Percentiles rank a stretch among this genome's conserved stretches.
These are phyloP conservation scores for Cephus spinipes DNA, from an alignment of 2,888 invertebrate genomes.

Conservation along the genomic window DNA sequence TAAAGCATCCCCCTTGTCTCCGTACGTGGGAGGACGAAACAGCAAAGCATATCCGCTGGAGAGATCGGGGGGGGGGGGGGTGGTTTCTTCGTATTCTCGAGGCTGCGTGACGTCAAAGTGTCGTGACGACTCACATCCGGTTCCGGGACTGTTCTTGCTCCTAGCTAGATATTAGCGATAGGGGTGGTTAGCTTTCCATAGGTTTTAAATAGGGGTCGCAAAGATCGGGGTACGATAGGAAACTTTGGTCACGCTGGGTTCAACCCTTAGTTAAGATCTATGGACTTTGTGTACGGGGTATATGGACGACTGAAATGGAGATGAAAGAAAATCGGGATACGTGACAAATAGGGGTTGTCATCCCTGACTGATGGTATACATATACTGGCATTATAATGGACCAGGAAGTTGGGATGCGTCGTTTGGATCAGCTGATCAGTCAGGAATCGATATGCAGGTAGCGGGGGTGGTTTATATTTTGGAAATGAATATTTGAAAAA, in stretches of 20 bases:
- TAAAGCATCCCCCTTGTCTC: no score
- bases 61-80: background rate
- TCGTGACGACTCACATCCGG: slow-evolving; percentile 29
- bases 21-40: background rate
- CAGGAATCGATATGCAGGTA: background rate
- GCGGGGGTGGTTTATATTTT: slow-evolving; percentile 24
- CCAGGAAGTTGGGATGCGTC: no score
- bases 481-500: background rate
- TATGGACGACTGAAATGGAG: no score
- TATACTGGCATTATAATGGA: no score
- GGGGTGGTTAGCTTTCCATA: slow-evolving; percentile 28
- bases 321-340: no score
- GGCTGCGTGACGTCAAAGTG: slow-evolving; percentile 31
- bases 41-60: background rate
- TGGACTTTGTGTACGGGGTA: no score
- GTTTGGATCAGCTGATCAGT: no score
- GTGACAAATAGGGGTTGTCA: no score
- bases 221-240: slow-evolving; percentile 37
- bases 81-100: slow-evolving; percentile 12
- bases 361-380: no score
- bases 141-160: slow-evolving; percentile 15
- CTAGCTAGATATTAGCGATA: background rate
- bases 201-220: slow-evolving; percentile 36
- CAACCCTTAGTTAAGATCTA: background rate
- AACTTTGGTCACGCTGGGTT: slow-evolving; percentile 49